Percentiles rank a stretch among this genome's conserved stretches.
phyloP scores from a whole-genome alignment of 2,113 vertebrate species.

The Machaerirhynchus nigripectus region DNA sequence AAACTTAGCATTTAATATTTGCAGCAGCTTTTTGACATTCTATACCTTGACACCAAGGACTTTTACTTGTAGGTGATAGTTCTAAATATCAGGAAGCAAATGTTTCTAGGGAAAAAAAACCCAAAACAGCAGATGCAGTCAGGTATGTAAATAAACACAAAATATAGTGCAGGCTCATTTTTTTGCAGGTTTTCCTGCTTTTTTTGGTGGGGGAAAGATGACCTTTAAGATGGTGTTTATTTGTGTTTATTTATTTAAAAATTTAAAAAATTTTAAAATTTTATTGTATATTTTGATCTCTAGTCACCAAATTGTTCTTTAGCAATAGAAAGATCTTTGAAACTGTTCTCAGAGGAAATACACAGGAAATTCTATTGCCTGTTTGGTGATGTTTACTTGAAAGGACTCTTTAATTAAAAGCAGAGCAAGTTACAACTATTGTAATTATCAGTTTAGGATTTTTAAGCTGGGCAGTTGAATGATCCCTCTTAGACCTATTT shows the following conservation, averaged over 20 bases:
- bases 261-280: not conserved
- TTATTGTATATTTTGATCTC: not conserved
- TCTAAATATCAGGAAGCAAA: constrained; percentile 2
- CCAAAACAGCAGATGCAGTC: not conserved
- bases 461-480: not conserved
- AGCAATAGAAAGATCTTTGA: not conserved
- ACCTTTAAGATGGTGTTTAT: not conserved
- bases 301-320: not conserved
- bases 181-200: not conserved
- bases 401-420: constrained; percentile 26
- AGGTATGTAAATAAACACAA: not conserved
- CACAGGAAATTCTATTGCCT: not conserved
- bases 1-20: not conserved
- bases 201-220: not conserved
- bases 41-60: not conserved
- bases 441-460: not conserved
- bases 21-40: not conserved
- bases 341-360: constrained; percentile 12
- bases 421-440: not conserved
- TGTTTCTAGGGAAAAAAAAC: not conserved
- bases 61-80: constrained; percentile 4
- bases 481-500: not conserved
- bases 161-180: not conserved
- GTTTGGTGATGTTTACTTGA: not conserved
- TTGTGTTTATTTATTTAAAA: too few species aligned